Conservation (phyloP, 2,888 invertebrate species). For the Leistus spinibarbis region DNA sequence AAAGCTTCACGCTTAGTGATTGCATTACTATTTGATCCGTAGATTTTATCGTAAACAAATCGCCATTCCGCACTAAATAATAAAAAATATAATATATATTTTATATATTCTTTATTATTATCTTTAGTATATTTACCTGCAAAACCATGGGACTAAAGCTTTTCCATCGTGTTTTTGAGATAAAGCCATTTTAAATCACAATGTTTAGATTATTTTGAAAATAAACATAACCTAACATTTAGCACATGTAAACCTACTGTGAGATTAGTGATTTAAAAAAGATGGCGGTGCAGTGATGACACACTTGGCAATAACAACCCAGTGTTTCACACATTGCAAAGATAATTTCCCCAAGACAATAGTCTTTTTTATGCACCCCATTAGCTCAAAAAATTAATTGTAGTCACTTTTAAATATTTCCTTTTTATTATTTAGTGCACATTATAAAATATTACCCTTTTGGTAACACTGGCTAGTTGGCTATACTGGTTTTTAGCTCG, state of each 20-base stretch:
- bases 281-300: no score
- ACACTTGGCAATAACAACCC: neutral
- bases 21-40: conserved; percentile 50
- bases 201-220: conserved; percentile 5
- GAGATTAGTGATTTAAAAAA: neutral
- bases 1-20: conserved; percentile 57
- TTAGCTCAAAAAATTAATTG: no score
- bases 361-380: no score
- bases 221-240: neutral
- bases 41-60: conserved; percentile 59
- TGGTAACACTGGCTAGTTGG: no score
- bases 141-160: conserved; percentile 56
- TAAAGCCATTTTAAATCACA: conserved; percentile 48
- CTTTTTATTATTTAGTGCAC: no score
- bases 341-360: no score
- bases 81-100: conserved; percentile 15
- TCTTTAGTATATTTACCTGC: conserved; percentile 48
- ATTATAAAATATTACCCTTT: no score
- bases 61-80: conserved; percentile 61
- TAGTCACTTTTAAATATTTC: no score
- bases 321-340: no score
- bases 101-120: conserved; percentile 10
- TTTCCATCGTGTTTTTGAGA: conserved; percentile 51
- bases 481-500: no score
- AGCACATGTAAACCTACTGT: neutral